These are phyloP conservation scores for Bubo bubo DNA, from an alignment of 2,113 vertebrate species.

Conservation along the genomic window DNA sequence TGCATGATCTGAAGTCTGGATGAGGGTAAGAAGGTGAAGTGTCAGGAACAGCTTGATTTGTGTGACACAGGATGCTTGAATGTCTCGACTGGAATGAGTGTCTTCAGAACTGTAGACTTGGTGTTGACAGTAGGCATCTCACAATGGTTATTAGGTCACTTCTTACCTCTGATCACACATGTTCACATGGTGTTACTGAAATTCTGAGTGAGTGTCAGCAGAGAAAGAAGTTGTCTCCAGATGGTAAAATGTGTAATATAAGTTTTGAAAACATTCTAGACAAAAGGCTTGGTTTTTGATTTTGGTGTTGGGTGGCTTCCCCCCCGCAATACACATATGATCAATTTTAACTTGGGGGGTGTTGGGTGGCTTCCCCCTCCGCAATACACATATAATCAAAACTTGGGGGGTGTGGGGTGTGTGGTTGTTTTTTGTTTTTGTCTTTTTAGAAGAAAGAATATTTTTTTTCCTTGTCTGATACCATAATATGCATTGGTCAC, in stretches of 20 bases:
- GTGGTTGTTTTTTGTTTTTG: neutral
- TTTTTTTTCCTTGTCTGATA: accelerated
- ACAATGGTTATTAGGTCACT: neutral
- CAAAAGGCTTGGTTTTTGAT: neutral
- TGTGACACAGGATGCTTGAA: neutral
- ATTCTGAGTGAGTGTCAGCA: neutral
- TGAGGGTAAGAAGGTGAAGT: neutral
- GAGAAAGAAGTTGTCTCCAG: neutral
- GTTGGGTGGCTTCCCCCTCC: neutral
- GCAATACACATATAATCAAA: accelerated
- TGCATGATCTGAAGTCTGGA: neutral
- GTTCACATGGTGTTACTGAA: neutral
- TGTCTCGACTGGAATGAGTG: neutral
- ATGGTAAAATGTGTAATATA: neutral
- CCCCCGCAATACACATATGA: accelerated
- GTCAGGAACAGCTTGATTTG: neutral
- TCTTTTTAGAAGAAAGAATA: neutral
- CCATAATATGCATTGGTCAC: neutral
- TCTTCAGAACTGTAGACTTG: neutral
- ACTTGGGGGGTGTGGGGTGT: accelerated
- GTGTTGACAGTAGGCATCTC: neutral
- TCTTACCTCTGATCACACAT: neutral
- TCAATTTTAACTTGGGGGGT: neutral
- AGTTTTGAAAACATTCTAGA: neutral
- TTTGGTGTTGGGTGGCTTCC: neutral